Evolutionary conservation across 2,888 invertebrate species (phyloP).

Genomic region (Scelioninae gen. 1): DNA sequence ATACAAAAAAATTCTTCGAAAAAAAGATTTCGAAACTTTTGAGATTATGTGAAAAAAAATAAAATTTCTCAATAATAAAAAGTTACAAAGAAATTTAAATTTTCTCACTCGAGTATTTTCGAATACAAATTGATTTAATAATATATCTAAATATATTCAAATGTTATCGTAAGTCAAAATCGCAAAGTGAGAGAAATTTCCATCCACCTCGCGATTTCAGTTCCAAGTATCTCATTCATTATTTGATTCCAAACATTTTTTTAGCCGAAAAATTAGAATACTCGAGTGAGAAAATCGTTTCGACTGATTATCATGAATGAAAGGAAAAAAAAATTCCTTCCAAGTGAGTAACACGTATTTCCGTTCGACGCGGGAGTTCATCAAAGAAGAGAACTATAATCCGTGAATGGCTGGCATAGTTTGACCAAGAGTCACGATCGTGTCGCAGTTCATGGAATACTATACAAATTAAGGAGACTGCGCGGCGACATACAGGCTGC

Average conservation of each 20-base stretch:
- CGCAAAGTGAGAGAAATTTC: not conserved
- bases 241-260: not conserved
- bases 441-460: conserved; percentile 63
- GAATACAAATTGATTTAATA: not conserved
- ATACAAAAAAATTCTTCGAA: not conserved
- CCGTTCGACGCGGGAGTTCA: conserved; percentile 60
- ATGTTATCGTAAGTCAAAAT: not conserved
- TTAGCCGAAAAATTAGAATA: not conserved
- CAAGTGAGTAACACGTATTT: conserved; percentile 57
- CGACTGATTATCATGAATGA: conserved; percentile 22
- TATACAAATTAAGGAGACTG: conserved; percentile 69
- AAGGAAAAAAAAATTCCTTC: conserved; percentile 39
- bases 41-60: not conserved
- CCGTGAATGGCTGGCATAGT: conserved; percentile 55
- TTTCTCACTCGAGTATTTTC: not conserved
- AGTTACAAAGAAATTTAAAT: not conserved
- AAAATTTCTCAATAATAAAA: not conserved
- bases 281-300: conserved; percentile 13
- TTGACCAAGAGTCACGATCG: conserved; percentile 65
- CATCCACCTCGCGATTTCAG: not conserved
- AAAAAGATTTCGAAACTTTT: not conserved
- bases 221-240: not conserved
- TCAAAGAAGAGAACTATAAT: conserved; percentile 51
- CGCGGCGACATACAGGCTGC: conserved; percentile 64
- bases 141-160: not conserved